Conservation (phyloP, 2,888 invertebrate species). For the Tetragonula carbonaria region DNA sequence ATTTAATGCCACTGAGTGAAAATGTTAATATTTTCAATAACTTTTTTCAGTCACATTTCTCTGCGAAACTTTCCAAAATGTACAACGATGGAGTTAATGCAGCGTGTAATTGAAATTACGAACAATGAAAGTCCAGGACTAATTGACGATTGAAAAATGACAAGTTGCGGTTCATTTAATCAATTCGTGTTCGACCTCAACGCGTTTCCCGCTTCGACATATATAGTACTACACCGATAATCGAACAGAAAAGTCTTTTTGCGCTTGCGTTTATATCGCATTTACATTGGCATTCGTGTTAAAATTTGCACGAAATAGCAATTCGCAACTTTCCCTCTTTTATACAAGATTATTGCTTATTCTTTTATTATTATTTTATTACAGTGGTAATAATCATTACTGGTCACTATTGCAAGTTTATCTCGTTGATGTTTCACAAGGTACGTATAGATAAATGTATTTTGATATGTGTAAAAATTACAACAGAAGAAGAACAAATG, state of each 20-base stretch:
- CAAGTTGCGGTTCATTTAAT: constrained; percentile 34
- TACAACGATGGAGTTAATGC: constrained; percentile 18
- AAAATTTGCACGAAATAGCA: background rate
- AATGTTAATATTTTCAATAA: constrained; percentile 20
- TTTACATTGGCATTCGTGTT: constrained; percentile 5
- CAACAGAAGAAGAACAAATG: too few relatives aligned
- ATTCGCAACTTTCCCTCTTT: background rate
- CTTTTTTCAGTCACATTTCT: background rate
- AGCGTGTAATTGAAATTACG: constrained; percentile 42
- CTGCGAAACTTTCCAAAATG: constrained; percentile 19
- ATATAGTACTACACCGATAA: background rate
- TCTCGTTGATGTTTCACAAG: too few relatives aligned
- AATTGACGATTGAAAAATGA: constrained; percentile 45
- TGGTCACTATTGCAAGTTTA: too few relatives aligned
- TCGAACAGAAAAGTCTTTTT: background rate
- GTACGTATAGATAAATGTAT: too few relatives aligned
- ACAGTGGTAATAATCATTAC: too few relatives aligned
- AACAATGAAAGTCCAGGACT: constrained; percentile 1
- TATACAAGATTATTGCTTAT: too few relatives aligned
- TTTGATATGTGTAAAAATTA: too few relatives aligned
- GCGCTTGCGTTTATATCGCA: background rate
- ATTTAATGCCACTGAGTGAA: background rate
- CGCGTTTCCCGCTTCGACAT: background rate
- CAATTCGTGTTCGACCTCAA: constrained; percentile 2
- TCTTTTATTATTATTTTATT: too few relatives aligned